These are phyloP conservation scores for Torymus texanus DNA, from an alignment of 2,888 invertebrate species.

Conservation along the genomic window DNA sequence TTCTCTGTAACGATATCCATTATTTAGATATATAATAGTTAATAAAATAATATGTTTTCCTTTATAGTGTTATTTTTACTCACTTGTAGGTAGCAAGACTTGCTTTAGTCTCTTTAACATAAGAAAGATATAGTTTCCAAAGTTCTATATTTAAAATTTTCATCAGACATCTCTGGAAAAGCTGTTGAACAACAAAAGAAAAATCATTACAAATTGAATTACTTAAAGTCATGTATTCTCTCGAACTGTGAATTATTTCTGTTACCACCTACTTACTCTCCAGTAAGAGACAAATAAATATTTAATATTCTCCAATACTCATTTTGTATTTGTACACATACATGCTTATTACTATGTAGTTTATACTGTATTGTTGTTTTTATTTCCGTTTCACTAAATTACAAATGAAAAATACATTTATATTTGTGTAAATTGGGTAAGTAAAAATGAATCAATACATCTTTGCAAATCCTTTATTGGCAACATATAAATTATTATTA, in stretches of 20 bases:
- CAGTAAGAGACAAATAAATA: slow-evolving; percentile 17
- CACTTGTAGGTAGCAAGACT: slow-evolving; percentile 95
- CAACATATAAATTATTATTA: slow-evolving; percentile 59
- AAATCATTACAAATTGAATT: slow-evolving; percentile 49
- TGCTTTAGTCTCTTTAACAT: slow-evolving; percentile 98
- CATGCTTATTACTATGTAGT: slow-evolving; percentile 44
- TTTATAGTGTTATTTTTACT: slow-evolving; percentile 70
- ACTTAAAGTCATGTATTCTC: slow-evolving; percentile 27
- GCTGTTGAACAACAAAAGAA: slow-evolving; percentile 78
- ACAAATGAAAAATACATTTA: slow-evolving; percentile 38
- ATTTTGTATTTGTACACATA: slow-evolving; percentile 47
- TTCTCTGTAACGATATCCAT: slow-evolving; percentile 81
- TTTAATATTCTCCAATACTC: slow-evolving; percentile 1
- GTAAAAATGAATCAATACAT: slow-evolving; percentile 72
- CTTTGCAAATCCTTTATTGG: slow-evolving; percentile 70
- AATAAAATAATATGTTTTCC: too few species aligned
- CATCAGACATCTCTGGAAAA: slow-evolving; percentile 98
- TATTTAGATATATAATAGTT: too few species aligned
- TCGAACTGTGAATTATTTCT: slow-evolving; percentile 41
- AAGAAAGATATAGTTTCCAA: slow-evolving; percentile 98
- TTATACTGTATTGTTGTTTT: slow-evolving; percentile 42
- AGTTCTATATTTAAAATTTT: slow-evolving; percentile 99
- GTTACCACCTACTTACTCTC: slow-evolving; percentile 57
- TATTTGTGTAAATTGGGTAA: slow-evolving; percentile 63
- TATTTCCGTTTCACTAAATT: slow-evolving; percentile 45